Evolutionary conservation across 2,113 vertebrate species (phyloP), one percentile per base, ranked within the genome.

Genomic region (Ploceus nigricollis): DNA sequence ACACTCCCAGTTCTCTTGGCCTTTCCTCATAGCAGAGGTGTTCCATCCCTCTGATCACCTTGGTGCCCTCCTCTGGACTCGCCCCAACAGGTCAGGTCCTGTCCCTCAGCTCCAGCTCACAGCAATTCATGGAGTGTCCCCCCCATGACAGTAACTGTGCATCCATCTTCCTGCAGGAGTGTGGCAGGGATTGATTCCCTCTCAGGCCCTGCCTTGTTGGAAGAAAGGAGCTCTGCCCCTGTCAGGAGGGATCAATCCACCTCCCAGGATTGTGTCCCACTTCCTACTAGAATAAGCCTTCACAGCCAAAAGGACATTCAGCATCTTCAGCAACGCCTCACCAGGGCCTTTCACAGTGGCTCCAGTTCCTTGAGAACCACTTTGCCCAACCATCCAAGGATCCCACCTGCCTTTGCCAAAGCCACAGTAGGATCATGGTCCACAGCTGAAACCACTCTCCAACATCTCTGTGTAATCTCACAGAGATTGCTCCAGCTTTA

Each of bases 401-500:
- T 25, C 27, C 31, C 60, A 3, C 39, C 25, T 61, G 56, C 16
- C 87, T 82, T 82, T 76, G 54, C 24, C 66, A 64, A 87, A 83
- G 53, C 14, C 31, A 40, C 45, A 13, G 25, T 1, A 42, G 15
- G 5, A 18, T 15, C 42, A 10, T 30, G 15, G 19, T 3, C 64
- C 24, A 0, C 54, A 13, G 31, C 0, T 10, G 1, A 17, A 77
- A 48, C 14, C 22, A 20, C 31, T 63, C 35, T 80, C 45, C 45
- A 19, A 2, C 42, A 54, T 30, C 33, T 35, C 60, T 2, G 0
- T 6, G 27, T 11, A 4, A 70, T 4, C 60, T 42, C 1, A 0
- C 5, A 0, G 40, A 79, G 42, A 42, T 24, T 9, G 13, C 30
- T 90, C 53, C 58, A 35, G 25, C 63, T 77, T 58, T 76, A 37